These are phyloP conservation scores for Zoanthus sansibaricus DNA, from an alignment of 92 coral and sea anemone species.

Conservation along the genomic window DNA sequence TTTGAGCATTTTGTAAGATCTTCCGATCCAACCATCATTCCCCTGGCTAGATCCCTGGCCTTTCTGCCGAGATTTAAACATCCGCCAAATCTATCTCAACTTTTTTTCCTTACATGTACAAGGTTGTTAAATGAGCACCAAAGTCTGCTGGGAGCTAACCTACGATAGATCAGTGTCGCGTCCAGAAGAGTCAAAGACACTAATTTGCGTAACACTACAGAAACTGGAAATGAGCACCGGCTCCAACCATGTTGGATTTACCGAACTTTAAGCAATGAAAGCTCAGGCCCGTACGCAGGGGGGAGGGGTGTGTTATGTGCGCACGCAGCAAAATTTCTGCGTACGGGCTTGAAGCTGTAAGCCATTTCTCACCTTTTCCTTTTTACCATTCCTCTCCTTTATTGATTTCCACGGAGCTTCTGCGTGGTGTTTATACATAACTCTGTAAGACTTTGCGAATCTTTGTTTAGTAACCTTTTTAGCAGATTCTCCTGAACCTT, in stretches of 20 bases:
- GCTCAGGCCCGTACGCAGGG: no score
- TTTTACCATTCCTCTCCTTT: not conserved
- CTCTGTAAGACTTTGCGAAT: constrained; percentile 11
- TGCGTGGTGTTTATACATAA: not conserved
- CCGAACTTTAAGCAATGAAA: not conserved
- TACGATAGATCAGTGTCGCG: not conserved
- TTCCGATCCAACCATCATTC: no score
- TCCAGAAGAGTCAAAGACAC: not conserved
- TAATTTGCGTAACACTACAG: no score
- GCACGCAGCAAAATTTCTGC: no score
- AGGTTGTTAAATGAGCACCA: not conserved
- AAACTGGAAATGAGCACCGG: no score
- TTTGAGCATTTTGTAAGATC: no score
- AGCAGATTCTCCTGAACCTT: constrained; percentile 14
- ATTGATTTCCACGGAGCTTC: constrained; percentile 25
- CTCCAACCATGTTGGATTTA: not conserved
- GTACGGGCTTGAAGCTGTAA: not conserved
- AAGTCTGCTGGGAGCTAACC: no score
- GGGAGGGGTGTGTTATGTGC: no score
- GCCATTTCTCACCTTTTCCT: not conserved
- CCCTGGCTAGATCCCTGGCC: no score
- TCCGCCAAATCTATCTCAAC: no score
- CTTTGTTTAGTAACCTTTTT: not conserved
- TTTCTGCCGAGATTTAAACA: no score
- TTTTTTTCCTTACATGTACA: not conserved